Evolutionary conservation across 2,888 invertebrate genomes (phyloP), one percentile per base, ranked within the genome.

Genomic region (Platynereis dumerilii): DNA sequence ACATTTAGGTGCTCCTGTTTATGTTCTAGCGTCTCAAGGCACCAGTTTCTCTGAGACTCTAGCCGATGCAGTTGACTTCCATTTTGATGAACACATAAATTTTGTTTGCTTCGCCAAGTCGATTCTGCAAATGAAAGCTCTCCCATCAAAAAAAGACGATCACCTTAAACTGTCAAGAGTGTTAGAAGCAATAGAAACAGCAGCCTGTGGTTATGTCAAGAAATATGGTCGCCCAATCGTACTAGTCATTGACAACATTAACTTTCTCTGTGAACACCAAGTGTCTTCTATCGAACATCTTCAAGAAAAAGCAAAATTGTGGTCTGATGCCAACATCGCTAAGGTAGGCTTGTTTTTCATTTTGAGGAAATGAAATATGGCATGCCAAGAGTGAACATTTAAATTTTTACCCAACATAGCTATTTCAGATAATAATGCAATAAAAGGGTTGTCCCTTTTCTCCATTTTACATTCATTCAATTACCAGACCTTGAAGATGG

Each of bases 251-350:
- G 74, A 74, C 58, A 69, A 65, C 34, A 52, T 67, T 2, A 58
- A 68, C 42, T 7, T 22, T 15, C 54, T 73, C 5, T 24, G 56
- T 12, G 15, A 52, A 28, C 29, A 64, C 20, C 52, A 64, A 42
- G 69, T 68, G 5, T 42, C n/a, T 2, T 22, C 55, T 2, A 27
- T 62, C 29, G 28, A 56, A 56, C 55, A 57, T n/a, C 24, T 59
- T 17, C 70, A 74, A 59, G 66, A 66, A n/a, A 74, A 74, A 56
- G 74, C 74, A 17, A 74, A 72, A 44, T 55, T 74, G n/a, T 74
- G 72, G 74, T 69, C 72, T 5, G 72, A 74, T 58, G 58, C 70
- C 44, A 72, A 73, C 57, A 68, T 71, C 3, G 69, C 58, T 34
- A 74, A 73, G 61, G n/a, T n/a, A n/a, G n/a, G n/a, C n/a, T n/a